A percentile compares a stretch with the other conserved stretches of the same genome.
These are phyloP conservation scores for Eilema depressum DNA, from an alignment of 2,888 invertebrate genomes.

Conservation along the genomic window DNA sequence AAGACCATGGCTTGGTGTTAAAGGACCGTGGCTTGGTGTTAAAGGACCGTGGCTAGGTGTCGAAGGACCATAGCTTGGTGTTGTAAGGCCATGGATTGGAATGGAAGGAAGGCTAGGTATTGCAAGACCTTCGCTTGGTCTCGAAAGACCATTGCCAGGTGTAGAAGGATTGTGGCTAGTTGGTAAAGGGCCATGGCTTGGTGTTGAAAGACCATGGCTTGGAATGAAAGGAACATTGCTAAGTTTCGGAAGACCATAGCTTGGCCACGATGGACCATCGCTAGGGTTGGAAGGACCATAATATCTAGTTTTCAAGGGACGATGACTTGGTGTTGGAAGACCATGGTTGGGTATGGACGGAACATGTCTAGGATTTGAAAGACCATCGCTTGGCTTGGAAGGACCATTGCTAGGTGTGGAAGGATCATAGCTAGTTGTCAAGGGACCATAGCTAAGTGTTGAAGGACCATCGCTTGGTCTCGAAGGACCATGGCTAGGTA, in stretches of 20 bases:
- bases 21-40: too few relatives aligned
- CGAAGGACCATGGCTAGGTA: background rate
- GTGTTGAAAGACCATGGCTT: background rate
- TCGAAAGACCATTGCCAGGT: background rate
- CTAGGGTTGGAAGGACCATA: too few relatives aligned
- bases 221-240: background rate
- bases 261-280: too few relatives aligned
- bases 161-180: background rate
- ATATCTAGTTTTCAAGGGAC: too few relatives aligned
- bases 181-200: background rate
- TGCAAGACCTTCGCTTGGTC: background rate
- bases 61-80: too few relatives aligned
- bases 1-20: too few relatives aligned
- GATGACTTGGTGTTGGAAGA: too few relatives aligned
- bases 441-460: too few relatives aligned
- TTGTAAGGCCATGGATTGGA: too few relatives aligned
- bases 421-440: background rate
- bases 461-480: background rate
- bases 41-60: too few relatives aligned
- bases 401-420: background rate
- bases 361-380: background rate
- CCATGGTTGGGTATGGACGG: too few relatives aligned
- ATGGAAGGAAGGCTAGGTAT: background rate
- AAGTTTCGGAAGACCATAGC: too few relatives aligned
- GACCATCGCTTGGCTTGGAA: background rate